Percentiles rank a stretch among this genome's conserved stretches.
Evolutionary conservation across 2,113 vertebrate species (phyloP).

Genomic region (Agapornis roseicollis): DNA sequence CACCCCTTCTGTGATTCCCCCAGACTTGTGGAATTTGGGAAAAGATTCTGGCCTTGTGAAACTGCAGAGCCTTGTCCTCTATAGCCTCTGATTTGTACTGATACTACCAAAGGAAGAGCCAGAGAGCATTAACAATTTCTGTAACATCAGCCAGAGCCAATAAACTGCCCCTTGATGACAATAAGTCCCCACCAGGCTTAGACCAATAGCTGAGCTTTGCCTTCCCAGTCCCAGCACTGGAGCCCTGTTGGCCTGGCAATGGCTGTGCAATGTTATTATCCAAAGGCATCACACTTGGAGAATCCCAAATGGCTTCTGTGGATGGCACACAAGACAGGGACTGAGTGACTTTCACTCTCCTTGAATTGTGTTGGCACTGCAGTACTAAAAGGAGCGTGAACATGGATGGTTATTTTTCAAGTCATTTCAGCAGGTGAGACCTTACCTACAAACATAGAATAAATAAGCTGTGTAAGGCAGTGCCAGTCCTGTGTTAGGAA

Average conservation of each 20-base stretch:
- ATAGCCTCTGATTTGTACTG: neutral
- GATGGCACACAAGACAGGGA: neutral
- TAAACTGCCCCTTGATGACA: neutral
- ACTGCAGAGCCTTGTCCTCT: neutral
- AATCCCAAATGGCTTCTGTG: neutral
- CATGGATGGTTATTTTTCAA: neutral
- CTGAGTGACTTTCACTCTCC: accelerated
- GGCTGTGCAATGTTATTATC: neutral
- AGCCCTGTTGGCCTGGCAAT: neutral
- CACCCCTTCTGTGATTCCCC: neutral
- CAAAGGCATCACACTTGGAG: accelerated
- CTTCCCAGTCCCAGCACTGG: neutral
- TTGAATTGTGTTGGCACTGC: neutral
- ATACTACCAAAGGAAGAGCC: neutral
- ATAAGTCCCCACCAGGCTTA: neutral
- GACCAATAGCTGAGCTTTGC: neutral
- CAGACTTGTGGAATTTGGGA: neutral
- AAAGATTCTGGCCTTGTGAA: neutral
- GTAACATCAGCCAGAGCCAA: neutral
- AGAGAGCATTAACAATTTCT: neutral
- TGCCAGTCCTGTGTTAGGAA: neutral
- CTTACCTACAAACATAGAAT: neutral
- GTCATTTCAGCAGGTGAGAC: neutral
- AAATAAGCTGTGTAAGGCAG: neutral
- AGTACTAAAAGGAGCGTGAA: neutral